A percentile compares a stretch with the other conserved stretches of the same genome.
phyloP scores from a whole-genome alignment of 35 echinoderm and acorn worm genomes.

The Stichopus chloronotus region DNA sequence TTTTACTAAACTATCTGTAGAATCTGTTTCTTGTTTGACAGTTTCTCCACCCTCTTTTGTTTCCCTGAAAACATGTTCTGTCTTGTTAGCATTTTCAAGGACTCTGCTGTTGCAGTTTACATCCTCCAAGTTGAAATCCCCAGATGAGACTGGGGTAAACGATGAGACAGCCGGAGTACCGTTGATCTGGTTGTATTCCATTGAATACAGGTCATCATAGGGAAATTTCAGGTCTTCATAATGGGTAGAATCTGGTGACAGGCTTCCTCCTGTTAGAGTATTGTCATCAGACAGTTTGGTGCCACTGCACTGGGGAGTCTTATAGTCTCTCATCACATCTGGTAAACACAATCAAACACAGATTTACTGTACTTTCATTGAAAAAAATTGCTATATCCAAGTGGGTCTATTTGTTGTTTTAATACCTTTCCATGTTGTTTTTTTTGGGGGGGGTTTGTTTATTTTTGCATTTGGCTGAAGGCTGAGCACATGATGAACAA shows the following conservation, averaged over 20 bases:
- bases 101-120: slow-evolving; percentile 15
- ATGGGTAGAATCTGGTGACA: background rate
- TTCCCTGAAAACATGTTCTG: slow-evolving; percentile 19
- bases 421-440: too few relatives aligned
- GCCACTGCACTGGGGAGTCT: background rate
- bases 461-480: too few relatives aligned
- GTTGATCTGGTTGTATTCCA: slow-evolving; percentile 30
- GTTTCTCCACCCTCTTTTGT: background rate
- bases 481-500: too few relatives aligned
- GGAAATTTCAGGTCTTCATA: slow-evolving; percentile 30
- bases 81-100: background rate
- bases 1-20: background rate
- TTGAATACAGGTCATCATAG: slow-evolving; percentile 16
- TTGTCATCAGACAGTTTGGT: background rate
- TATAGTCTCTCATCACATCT: slow-evolving; percentile 31
- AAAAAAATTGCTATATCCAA: too few relatives aligned
- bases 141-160: background rate
- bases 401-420: too few relatives aligned
- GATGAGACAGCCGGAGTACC: background rate
- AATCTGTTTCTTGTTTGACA: background rate
- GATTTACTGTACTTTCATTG: background rate
- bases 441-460: too few relatives aligned
- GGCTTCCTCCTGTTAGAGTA: slow-evolving; percentile 11
- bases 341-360: background rate
- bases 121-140: slow-evolving; percentile 1